A percentile compares a stretch with the other conserved stretches of the same genome.
Evolutionary conservation across 2,113 vertebrate genomes (phyloP).

Genomic region (Seriola quinqueradiata): DNA sequence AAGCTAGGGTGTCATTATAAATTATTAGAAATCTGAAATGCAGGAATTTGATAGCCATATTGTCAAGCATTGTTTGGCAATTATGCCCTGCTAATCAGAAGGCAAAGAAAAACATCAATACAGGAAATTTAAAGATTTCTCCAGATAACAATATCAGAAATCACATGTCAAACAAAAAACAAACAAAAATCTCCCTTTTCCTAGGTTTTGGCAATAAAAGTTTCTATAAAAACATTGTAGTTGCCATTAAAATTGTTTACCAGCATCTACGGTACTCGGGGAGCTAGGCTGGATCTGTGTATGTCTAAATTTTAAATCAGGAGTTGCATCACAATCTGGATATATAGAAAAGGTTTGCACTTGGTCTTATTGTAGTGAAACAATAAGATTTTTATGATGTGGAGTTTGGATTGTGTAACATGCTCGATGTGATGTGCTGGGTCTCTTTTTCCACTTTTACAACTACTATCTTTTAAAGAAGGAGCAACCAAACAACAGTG

Average conservation of each 20-base stretch:
- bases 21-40: not conserved
- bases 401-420: too few species aligned
- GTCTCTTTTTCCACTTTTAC: too few species aligned
- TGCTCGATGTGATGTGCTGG: too few species aligned
- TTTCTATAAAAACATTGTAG: not conserved
- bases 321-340: not conserved
- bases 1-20: slow-evolving; percentile 16
- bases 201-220: not conserved
- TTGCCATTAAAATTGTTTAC: not conserved
- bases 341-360: too few species aligned
- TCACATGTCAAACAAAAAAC: too few species aligned
- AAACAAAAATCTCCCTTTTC: not conserved
- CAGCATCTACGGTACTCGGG: not conserved
- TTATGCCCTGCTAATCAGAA: slow-evolving; percentile 8
- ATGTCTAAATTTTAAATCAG: not conserved
- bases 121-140: slow-evolving; percentile 5
- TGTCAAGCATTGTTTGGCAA: not conserved
- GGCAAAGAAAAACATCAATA: not conserved
- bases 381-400: too few species aligned
- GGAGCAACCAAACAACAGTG: too few species aligned
- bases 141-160: slow-evolving; percentile 5
- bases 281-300: not conserved
- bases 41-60: not conserved
- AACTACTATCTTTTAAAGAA: too few species aligned
- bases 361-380: too few species aligned